These are phyloP conservation scores for Anniella stebbinsi DNA, from an alignment of 2,797 vertebrate species.

Conservation along the genomic window DNA sequence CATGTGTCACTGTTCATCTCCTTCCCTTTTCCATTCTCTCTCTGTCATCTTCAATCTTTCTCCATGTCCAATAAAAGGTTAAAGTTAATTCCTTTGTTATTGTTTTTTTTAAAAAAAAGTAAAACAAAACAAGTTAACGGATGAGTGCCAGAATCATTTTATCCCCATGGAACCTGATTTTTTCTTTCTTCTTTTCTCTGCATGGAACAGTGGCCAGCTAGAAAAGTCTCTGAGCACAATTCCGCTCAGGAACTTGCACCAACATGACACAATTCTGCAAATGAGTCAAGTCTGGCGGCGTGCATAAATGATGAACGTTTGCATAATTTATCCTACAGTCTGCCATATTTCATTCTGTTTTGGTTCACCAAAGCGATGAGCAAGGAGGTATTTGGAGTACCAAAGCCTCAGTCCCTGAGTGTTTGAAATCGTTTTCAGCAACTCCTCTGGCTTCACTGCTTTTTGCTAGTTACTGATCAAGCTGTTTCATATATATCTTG, in stretches of 20 bases:
- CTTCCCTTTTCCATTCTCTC: neutral
- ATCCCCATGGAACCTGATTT: constrained; percentile 1
- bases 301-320: neutral
- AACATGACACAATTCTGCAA: neutral
- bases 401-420: neutral
- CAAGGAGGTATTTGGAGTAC: neutral
- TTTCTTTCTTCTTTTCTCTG: no score
- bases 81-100: constrained; percentile 39
- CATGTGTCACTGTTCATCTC: neutral
- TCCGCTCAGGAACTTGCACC: no score
- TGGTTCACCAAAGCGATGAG: no score
- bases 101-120: neutral
- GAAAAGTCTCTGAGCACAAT: neutral
- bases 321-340: neutral
- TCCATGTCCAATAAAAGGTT: constrained; percentile 14
- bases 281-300: neutral
- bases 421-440: neutral
- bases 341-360: no score
- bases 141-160: constrained; percentile 33
- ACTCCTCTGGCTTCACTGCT: no score
- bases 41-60: constrained; percentile 25
- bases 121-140: neutral
- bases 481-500: no score
- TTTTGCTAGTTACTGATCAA: no score
- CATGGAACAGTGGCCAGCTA: neutral